phyloP scores from a whole-genome alignment of 2,888 invertebrate genomes.

The Himalopsyche tibetana region DNA sequence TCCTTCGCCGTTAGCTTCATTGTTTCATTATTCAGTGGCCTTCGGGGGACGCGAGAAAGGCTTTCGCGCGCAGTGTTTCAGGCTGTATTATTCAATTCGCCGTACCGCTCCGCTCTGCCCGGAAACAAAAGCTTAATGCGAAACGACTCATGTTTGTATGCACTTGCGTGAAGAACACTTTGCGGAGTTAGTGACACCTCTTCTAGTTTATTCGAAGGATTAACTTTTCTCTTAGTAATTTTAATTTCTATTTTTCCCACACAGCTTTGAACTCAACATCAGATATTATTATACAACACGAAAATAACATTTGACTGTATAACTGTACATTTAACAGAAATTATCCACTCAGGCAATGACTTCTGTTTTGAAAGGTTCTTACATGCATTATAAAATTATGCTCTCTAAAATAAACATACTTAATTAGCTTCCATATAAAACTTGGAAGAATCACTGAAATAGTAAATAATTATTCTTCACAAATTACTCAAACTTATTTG shows the following conservation, averaged over 20 bases:
- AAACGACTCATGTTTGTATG: constrained; percentile 41
- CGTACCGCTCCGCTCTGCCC: constrained; percentile 33
- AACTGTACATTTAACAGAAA: too few species aligned
- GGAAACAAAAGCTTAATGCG: constrained; percentile 12
- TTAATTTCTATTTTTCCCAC: not conserved
- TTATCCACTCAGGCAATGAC: too few species aligned
- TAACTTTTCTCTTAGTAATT: not conserved
- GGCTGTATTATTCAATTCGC: constrained; percentile 39
- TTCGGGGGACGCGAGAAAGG: constrained; percentile 51
- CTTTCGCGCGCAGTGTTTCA: constrained; percentile 45
- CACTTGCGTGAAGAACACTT: constrained; percentile 16
- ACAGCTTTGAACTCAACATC: not conserved
- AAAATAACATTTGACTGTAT: too few species aligned
- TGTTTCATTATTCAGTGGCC: constrained; percentile 63
- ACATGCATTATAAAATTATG: too few species aligned
- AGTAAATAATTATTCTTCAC: too few species aligned
- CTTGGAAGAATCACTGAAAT: too few species aligned
- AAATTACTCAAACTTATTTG: too few species aligned
- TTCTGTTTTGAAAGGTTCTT: too few species aligned
- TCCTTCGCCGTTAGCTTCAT: constrained; percentile 61
- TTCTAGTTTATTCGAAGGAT: constrained; percentile 11
- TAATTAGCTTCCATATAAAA: too few species aligned
- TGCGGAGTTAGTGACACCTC: constrained; percentile 6
- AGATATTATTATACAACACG: not conserved
- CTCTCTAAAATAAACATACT: too few species aligned